Base-by-base conservation (phyloP, 1,140 invertebrate species). In the Procambarus clarkii region DNA sequence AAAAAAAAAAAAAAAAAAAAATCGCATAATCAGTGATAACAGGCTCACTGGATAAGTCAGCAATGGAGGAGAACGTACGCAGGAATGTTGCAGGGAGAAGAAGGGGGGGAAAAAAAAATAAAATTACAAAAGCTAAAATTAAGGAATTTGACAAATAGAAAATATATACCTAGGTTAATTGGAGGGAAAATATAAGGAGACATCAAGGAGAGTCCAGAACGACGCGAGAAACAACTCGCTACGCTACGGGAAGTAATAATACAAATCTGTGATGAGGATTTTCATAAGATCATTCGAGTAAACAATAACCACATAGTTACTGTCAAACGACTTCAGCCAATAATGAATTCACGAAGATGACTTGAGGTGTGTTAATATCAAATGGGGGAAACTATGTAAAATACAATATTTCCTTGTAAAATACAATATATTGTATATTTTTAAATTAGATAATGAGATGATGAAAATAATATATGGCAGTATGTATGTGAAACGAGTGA, bases 361-460 rank as follows among this genome's bases (percentile, higher is more conserved):
- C 64, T 21, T 69, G 5, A 69, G 64, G 64, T 5, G 15, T 69
- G 64, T 69, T 69, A 69, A 69, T 69, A 69, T 69, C 64, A 69
- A 69, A 21, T 54, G 13, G 50, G 13, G 50, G 64, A 69, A 69
- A 69, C 64, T 69, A 69, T 69, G 64, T 69, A n/a, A 69, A 69
- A 69, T 69, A n/a, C 21, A n/a, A 58, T 15, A 58, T 58, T 58
- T 34, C 34, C 34, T 34, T 34, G 34, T 34, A 34, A 34, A 34
- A 34, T 34, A 34, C 34, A 34, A 34, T 34, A 34, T 34, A 34
- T 34, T 34, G 34, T 34, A 34, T 34, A 34, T 34, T 69, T 69
- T 79, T n/a, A 79, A 79, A n/a, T 44, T 44, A 79, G 45, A n/a
- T 54, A 81, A 81, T 81, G 79, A 81, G 45, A 81, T 58, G 79